Evolutionary conservation across 2,797 vertebrate species (phyloP), one percentile per base, ranked within the genome.

Genomic region (Neopelma chrysocephalum): DNA sequence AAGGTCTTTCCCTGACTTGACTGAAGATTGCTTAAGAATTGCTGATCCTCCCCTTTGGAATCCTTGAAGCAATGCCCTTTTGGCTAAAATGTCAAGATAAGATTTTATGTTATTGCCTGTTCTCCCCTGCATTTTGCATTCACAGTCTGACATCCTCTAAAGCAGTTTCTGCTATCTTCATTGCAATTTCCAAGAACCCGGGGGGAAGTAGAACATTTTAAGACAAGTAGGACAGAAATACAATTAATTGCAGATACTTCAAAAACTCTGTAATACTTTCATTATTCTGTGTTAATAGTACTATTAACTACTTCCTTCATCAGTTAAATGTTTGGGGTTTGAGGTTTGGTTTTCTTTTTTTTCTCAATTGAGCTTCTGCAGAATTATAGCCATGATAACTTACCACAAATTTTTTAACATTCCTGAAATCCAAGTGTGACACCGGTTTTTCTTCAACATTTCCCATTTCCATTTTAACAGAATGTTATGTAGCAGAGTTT

Each of bases 291-390:
- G 38, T 34, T 73, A 90, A 47, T 19, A 89, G 68, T 50, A 73
- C 38, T 54, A 87, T 91, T 81, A 89, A 82, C 72, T 90, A 61
- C 58, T 89, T 87, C 65, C 36, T 95, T 92, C 43, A 69, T 43
- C 72, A 69, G 10, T 64, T 80, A 53, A 65, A 21, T 60, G 11
- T 54, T 80, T 15, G 6, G 11, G 18, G 10, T 36, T 48, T 66
- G 29, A 29, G 31, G 27, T 53, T 36, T 36, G 25, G 27, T 34
- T 34, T 15, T 20, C 11, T 43, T 11, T 4, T 4, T 3, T 43
- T 68, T 78, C 73, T 66, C 3, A 50, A 53, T 60, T 1, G 4
- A 73, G 40, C 7, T 73, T 88, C 87, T 91, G 32, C 27, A 89
- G 32, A 38, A 82, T 71, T 76, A 81, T 12, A 89, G 17, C 32